A percentile compares a stretch with the other conserved stretches of the same genome.
Evolutionary conservation across 1,140 invertebrate genomes (phyloP).

Genomic region (Meteorus sp.): DNA sequence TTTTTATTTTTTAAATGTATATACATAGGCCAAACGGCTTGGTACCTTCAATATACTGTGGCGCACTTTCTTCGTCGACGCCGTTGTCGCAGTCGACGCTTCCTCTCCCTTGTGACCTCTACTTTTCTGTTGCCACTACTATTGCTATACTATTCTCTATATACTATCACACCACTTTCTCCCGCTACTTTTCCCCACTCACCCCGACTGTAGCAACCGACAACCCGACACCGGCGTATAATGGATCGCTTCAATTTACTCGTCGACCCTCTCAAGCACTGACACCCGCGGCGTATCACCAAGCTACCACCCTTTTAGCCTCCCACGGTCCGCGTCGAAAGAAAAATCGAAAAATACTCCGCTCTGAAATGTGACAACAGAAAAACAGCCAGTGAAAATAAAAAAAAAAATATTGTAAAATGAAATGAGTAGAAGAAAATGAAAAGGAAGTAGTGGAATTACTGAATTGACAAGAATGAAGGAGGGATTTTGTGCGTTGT

Average conservation of each 20-base stretch:
- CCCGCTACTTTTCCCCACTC: constrained; percentile 8
- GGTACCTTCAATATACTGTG: neutral
- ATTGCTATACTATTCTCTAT: no score
- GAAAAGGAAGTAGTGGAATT: no score
- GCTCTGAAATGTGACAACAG: no score
- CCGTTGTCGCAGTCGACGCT: constrained; percentile 2
- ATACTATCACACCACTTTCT: no score
- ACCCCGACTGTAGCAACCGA: constrained; percentile 22
- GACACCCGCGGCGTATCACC: constrained; percentile 19
- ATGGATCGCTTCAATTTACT: constrained; percentile 47
- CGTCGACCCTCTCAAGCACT: constrained; percentile 28
- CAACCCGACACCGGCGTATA: constrained; percentile 34
- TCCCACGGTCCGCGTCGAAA: neutral
- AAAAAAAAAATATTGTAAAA: no score
- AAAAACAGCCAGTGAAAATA: no score
- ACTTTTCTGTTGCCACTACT: no score
- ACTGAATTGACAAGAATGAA: no score
- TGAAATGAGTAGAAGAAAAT: no score
- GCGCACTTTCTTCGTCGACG: constrained; percentile 10
- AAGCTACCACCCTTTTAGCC: neutral
- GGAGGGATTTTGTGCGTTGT: no score
- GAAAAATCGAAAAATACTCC: constrained; percentile 39
- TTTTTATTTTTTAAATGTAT: neutral
- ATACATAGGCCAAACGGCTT: neutral
- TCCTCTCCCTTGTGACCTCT: constrained; percentile 25